These are phyloP conservation scores for Chorisops tibialis DNA, from an alignment of 2,888 invertebrate species.

Conservation along the genomic window DNA sequence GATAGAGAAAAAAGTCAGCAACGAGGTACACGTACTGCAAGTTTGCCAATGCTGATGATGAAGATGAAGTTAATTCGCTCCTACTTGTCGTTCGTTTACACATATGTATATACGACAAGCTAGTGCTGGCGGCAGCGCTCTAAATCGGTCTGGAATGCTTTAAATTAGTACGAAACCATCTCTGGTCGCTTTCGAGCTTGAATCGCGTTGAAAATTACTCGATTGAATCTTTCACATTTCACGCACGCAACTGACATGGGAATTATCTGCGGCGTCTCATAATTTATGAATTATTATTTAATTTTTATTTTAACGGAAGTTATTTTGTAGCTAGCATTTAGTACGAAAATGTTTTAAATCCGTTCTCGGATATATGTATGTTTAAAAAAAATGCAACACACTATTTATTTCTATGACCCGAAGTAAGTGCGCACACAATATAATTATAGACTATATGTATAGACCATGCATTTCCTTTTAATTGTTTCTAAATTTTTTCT, in stretches of 20 bases:
- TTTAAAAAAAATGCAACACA: no score
- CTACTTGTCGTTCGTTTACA: conserved; percentile 7
- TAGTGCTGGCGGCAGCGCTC: neutral
- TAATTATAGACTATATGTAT: no score
- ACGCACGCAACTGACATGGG: conserved; percentile 6
- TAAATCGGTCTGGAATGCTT: neutral
- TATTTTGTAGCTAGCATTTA: no score
- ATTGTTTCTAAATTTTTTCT: no score
- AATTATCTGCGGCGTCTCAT: neutral
- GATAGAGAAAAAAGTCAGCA: neutral
- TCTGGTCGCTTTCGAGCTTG: neutral
- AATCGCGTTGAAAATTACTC: conserved; percentile 8
- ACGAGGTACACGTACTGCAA: conserved; percentile 8
- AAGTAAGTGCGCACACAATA: no score
- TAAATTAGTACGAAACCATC: conserved; percentile 18
- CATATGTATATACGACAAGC: no score
- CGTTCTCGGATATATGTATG: no score
- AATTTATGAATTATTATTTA: no score
- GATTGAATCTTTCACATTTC: conserved; percentile 10
- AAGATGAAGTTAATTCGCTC: conserved; percentile 18
- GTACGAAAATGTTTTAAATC: no score
- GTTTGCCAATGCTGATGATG: conserved; percentile 1
- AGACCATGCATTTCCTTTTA: no score
- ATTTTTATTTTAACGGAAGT: no score
- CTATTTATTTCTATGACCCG: no score